These are phyloP conservation scores for Melikaiella ostensackeni DNA, from an alignment of 2,888 invertebrate genomes.

Conservation along the genomic window DNA sequence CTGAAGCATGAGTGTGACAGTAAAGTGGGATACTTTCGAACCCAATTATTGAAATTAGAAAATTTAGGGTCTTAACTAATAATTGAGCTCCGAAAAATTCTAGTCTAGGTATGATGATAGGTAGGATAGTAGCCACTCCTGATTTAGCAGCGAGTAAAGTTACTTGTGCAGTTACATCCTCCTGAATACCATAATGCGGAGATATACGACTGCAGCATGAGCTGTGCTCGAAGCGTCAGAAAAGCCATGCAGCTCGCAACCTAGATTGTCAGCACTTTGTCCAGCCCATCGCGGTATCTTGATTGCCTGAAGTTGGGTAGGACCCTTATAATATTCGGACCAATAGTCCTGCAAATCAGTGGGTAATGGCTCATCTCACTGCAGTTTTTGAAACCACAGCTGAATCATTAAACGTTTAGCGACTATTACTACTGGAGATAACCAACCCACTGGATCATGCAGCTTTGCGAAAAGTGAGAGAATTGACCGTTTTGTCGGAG, in stretches of 20 bases:
- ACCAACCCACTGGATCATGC: conserved; percentile 42
- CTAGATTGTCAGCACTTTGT: not conserved
- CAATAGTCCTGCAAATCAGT: conserved; percentile 18
- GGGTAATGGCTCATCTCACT: conserved; percentile 43
- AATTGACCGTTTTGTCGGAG: not conserved
- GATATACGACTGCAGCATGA: conserved; percentile 36
- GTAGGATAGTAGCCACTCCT: not conserved
- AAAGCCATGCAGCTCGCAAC: conserved; percentile 17
- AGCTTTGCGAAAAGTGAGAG: conserved; percentile 33
- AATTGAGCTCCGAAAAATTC: no score
- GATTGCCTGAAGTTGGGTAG: conserved; percentile 10
- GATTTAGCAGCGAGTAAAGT: conserved; percentile 29
- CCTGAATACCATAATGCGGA: conserved; percentile 3
- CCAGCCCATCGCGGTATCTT: conserved; percentile 41
- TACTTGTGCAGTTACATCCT: not conserved
- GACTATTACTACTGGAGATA: conserved; percentile 15
- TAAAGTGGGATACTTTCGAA: not conserved
- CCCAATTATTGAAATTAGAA: no score
- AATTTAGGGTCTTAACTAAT: no score
- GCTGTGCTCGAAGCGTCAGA: conserved; percentile 38
- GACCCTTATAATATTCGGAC: conserved; percentile 16
- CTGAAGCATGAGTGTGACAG: conserved; percentile 40
- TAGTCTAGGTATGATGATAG: not conserved
- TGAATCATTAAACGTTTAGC: not conserved
- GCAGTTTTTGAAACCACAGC: conserved; percentile 9